A percentile compares a stretch with the other conserved stretches of the same genome.
phyloP scores from a whole-genome alignment of 2,888 invertebrate species.

The Apotomis betuletana region DNA sequence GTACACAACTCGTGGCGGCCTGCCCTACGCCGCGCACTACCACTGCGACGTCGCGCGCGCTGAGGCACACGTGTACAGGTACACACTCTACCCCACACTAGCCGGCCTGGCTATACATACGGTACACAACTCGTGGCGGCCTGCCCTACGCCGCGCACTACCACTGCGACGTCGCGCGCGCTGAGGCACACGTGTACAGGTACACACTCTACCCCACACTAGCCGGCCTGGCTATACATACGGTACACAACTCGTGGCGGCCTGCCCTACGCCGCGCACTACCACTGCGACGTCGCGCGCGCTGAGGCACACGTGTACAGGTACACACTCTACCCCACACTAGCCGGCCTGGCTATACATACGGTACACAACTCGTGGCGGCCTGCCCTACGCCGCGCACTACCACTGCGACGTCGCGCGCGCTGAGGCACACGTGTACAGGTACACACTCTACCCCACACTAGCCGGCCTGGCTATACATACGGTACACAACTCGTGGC shows the following conservation, averaged over 20 bases:
- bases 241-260: not conserved
- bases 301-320: not conserved
- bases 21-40: conserved; percentile 38
- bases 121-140: not conserved
- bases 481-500: not conserved
- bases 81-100: too few relatives aligned
- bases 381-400: conserved; percentile 32
- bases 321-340: not conserved
- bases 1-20: not conserved
- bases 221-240: not conserved
- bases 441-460: not conserved
- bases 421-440: conserved; percentile 20
- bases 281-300: not conserved
- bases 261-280: not conserved
- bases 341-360: too few relatives aligned
- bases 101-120: not conserved
- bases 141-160: conserved; percentile 14
- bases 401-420: conserved; percentile 17
- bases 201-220: not conserved
- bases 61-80: not conserved
- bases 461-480: not conserved
- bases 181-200: not conserved
- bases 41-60: not conserved
- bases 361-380: too few relatives aligned
- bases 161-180: not conserved